Evolutionary conservation across 2,113 vertebrate genomes (phyloP).

Genomic region (Cyprinodon tularosa): DNA sequence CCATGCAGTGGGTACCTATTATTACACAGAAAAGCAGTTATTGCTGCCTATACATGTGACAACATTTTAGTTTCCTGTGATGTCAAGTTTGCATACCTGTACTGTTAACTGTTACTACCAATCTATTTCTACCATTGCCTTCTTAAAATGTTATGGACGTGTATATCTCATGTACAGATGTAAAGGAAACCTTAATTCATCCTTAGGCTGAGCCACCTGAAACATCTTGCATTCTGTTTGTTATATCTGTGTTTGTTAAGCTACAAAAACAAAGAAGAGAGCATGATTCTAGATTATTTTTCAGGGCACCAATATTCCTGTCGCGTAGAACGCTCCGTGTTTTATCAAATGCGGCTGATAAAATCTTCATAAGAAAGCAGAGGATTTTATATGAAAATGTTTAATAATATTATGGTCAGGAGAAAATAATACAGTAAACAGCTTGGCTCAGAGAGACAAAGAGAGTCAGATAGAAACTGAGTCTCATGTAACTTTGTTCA

Average conservation of each 20-base stretch:
- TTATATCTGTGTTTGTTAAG: neutral
- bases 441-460: neutral
- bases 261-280: neutral
- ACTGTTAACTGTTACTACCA: neutral
- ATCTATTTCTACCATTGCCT: neutral
- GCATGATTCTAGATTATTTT: neutral
- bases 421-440: neutral
- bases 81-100: neutral
- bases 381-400: constrained; percentile 9
- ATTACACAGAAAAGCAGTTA: neutral
- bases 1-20: neutral
- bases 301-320: neutral
- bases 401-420: neutral
- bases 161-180: neutral
- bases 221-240: neutral
- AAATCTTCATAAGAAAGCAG: neutral
- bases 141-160: neutral
- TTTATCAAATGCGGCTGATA: constrained; percentile 1
- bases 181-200: neutral
- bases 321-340: neutral
- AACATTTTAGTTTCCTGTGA: neutral
- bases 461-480: neutral
- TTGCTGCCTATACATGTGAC: neutral
- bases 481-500: neutral
- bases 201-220: neutral